phyloP scores from a whole-genome alignment of 2,113 vertebrate species.

The Sphyrna mokarran region DNA sequence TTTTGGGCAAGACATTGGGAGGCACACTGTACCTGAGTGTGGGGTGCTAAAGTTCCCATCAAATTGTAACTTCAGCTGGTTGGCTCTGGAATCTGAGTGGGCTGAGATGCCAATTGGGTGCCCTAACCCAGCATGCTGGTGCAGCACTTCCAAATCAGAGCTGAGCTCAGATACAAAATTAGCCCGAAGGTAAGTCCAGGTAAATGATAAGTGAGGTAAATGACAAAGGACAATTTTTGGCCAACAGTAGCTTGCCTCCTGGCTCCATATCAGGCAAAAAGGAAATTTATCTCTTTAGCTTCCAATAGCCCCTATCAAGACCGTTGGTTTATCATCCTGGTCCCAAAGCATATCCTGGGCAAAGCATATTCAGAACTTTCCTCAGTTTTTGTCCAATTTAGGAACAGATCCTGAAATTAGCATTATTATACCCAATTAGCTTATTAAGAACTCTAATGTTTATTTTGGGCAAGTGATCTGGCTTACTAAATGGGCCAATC shows the following conservation, averaged over 20 bases:
- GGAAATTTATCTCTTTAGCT: neutral
- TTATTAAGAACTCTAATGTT: neutral
- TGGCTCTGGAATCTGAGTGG: neutral
- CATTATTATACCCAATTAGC: neutral
- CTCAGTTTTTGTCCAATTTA: neutral
- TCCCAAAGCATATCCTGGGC: neutral
- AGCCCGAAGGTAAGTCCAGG: neutral
- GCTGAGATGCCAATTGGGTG: neutral
- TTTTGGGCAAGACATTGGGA: neutral
- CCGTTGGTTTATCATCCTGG: neutral
- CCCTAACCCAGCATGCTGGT: neutral
- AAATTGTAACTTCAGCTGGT: neutral
- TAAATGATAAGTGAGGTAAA: neutral
- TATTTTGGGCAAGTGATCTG: neutral
- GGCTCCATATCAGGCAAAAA: neutral
- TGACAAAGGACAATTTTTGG: neutral
- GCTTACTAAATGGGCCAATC: neutral
- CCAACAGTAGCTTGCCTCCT: neutral
- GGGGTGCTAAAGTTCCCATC: neutral
- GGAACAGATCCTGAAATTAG: neutral
- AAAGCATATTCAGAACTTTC: no score
- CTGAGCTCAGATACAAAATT: neutral
- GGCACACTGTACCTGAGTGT: neutral
- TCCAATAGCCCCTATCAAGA: neutral
- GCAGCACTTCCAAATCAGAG: neutral